Percentiles rank a stretch among this genome's conserved stretches.
Evolutionary conservation across 2,888 invertebrate species (phyloP).

Genomic region (Drosophila austrosaltans): DNA sequence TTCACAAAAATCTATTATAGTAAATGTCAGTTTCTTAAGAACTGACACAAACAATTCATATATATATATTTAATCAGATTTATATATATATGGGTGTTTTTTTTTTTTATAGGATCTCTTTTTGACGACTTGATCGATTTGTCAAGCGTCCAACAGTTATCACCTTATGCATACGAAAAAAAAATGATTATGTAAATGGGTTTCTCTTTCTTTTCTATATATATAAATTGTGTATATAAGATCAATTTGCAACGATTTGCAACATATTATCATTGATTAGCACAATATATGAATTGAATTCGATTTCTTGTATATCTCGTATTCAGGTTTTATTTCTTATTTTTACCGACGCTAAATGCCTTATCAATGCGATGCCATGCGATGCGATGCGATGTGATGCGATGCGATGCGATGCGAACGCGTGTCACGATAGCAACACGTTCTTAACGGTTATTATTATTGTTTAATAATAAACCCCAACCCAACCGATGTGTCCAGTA

Average conservation of each 20-base stretch:
- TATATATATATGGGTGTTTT: constrained; percentile 6
- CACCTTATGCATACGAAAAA: constrained; percentile 31
- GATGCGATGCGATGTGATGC: too few species aligned
- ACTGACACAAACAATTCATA: constrained; percentile 26
- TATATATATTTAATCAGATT: neutral
- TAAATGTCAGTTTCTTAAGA: constrained; percentile 53
- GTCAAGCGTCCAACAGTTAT: constrained; percentile 57
- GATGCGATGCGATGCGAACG: constrained; percentile 45
- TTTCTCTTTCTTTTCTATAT: constrained; percentile 42
- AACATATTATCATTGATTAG: constrained; percentile 56
- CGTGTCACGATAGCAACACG: constrained; percentile 62
- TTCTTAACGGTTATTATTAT: constrained; percentile 19
- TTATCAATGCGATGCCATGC: constrained; percentile 46
- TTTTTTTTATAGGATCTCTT: constrained; percentile 21
- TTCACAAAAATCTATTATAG: constrained; percentile 54
- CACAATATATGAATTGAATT: constrained; percentile 42
- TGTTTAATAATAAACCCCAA: neutral
- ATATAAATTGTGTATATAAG: constrained; percentile 10
- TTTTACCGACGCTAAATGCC: constrained; percentile 60
- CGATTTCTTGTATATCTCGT: neutral
- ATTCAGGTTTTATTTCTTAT: neutral
- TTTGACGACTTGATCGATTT: constrained; percentile 56
- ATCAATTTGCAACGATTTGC: constrained; percentile 43
- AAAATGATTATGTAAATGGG: constrained; percentile 38
- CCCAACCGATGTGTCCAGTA: constrained; percentile 9